Base-by-base conservation (phyloP, 2,797 vertebrate species). In the Streptopelia turtur region DNA sequence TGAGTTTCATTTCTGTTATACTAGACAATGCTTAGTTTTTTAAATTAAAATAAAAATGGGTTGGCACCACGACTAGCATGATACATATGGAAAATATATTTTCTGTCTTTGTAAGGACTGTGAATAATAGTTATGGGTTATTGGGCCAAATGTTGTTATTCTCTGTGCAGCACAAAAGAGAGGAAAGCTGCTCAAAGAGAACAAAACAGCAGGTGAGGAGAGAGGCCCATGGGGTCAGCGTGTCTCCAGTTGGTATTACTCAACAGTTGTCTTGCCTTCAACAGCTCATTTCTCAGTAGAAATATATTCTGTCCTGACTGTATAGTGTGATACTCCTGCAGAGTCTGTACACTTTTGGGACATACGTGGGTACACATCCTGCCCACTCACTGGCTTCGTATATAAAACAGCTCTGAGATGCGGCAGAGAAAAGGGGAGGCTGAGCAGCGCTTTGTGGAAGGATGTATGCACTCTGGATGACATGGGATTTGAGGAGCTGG, bases 311-410 rank as follows among this genome's bases (percentile, higher is more conserved):
- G 23, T 47, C 31, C 30, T 1, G 1, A 4, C 23, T 2, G 1
- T 13, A 5, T 0, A 15, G 59, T 57, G 24, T 3, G 20, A 35
- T 1, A 3, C 4, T 71, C 27, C 66, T 39, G 25, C 21, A 5
- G 1, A 10, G 3, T 22, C 49, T 64, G 3, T n/a, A 4, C 6
- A 15, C 8, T 31, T 80, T 25, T 0, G 1, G 28, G 6, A 15
- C 0, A 0, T 25, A 13, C 1, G 2, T 18, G 43, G 7, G 27
- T 33, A 16, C 28, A n/a, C 4, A 0, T 20, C 22, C 37, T 64
- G 35, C 16, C 27, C 8, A 13, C n/a, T 33, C 75, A 8, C 8
- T 2, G 8, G 41, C 33, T 43, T 18, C 28, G 3, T 6, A 9
- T 0, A 1, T 1, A 16, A n/a, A 68, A 56, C 45, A 31, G 16